These are phyloP conservation scores for Lagria hirta DNA, from an alignment of 2,888 invertebrate genomes.

Conservation along the genomic window DNA sequence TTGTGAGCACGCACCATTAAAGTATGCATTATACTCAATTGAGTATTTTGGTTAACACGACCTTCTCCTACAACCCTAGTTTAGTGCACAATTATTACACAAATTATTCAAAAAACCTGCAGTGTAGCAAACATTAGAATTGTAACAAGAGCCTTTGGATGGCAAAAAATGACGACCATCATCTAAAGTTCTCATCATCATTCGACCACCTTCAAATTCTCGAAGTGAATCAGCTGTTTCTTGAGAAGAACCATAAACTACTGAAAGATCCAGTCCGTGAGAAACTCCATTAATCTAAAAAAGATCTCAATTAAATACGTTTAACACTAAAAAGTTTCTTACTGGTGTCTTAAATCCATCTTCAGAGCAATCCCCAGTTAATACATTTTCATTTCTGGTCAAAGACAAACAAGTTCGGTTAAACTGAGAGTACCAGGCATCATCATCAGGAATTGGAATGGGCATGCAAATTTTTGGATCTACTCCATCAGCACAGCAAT, in stretches of 20 bases:
- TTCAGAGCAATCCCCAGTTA: slow-evolving; percentile 33
- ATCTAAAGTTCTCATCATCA: slow-evolving; percentile 5
- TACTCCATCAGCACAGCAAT: slow-evolving; percentile 22
- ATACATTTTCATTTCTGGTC: slow-evolving; percentile 46
- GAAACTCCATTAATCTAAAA: slow-evolving; percentile 23
- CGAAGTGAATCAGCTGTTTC: slow-evolving; percentile 16
- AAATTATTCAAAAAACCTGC: slow-evolving; percentile 12
- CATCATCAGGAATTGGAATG: slow-evolving; percentile 48
- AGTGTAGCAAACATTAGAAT: slow-evolving; percentile 14
- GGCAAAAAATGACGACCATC: slow-evolving; percentile 19
- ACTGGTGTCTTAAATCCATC: slow-evolving; percentile 29
- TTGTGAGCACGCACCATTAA: slow-evolving; percentile 55
- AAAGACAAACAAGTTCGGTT: slow-evolving; percentile 50
- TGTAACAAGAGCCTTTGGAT: slow-evolving; percentile 7
- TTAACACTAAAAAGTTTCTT: not conserved
- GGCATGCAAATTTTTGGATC: slow-evolving; percentile 29
- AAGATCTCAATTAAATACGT: slow-evolving; percentile 1
- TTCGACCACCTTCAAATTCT: slow-evolving; percentile 15
- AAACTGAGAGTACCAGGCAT: slow-evolving; percentile 41
- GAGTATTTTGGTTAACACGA: slow-evolving; percentile 51
- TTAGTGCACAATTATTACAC: not conserved
- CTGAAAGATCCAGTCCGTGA: slow-evolving; percentile 26
- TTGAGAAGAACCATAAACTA: slow-evolving; percentile 21
- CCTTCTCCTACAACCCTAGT: slow-evolving; percentile 44
- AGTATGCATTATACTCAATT: slow-evolving; percentile 52